Evolutionary conservation across 2,888 invertebrate species (phyloP).

Genomic region (Cephus rjabovi): DNA sequence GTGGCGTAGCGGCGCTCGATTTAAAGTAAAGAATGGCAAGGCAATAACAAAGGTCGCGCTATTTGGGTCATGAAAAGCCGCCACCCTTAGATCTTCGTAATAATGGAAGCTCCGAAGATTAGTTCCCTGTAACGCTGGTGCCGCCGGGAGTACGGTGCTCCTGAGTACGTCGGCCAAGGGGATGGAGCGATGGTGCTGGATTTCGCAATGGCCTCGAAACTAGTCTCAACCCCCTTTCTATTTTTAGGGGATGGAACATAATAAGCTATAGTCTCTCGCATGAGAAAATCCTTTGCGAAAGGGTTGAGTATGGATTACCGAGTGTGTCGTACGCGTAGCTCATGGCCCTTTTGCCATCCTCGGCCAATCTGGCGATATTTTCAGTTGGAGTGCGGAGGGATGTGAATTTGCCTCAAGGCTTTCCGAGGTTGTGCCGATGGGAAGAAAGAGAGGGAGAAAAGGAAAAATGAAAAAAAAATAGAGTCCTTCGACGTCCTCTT

Average conservation of each 20-base stretch:
- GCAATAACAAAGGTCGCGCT: slow-evolving; percentile 27
- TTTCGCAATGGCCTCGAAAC: background rate
- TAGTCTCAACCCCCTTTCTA: slow-evolving; percentile 6
- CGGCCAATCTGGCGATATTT: background rate
- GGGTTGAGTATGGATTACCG: background rate
- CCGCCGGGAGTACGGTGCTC: background rate
- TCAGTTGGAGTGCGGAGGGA: background rate
- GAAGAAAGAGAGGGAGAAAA: background rate
- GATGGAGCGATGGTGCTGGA: background rate
- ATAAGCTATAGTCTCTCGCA: slow-evolving; percentile 18
- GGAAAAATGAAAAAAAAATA: background rate
- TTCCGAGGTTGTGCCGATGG: background rate
- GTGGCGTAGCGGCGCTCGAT: slow-evolving; percentile 17
- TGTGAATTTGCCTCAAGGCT: background rate
- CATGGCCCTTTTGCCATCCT: background rate
- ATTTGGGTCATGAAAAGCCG: slow-evolving; percentile 16
- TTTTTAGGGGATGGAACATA: slow-evolving; percentile 12
- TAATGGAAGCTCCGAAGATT: slow-evolving; percentile 30
- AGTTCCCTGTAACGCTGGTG: slow-evolving; percentile 13
- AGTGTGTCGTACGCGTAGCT: background rate
- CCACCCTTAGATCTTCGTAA: slow-evolving; percentile 16
- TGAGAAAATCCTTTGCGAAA: background rate
- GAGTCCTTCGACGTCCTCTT: background rate
- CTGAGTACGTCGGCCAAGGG: background rate
- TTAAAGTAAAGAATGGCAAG: slow-evolving; percentile 23